Evolutionary conservation across 2,113 vertebrate species (phyloP).

Genomic region (Pelecanus crispus): DNA sequence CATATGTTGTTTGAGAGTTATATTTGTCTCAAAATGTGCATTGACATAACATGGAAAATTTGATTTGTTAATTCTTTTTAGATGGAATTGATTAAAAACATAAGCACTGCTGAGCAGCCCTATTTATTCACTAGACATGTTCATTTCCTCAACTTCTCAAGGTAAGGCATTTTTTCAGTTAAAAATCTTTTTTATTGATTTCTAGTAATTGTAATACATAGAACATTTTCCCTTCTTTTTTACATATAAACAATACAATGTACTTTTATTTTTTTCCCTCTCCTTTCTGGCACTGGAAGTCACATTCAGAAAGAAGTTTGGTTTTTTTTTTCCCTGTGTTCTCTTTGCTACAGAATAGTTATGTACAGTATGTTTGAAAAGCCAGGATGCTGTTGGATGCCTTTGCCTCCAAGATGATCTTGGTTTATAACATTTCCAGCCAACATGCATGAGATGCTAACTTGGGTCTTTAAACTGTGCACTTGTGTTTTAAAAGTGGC

Average conservation of each 20-base stretch:
- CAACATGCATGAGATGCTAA: background rate
- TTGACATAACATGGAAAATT: background rate
- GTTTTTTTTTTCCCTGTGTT: fast-evolving
- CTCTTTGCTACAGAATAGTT: background rate
- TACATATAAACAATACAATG: background rate
- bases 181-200: background rate
- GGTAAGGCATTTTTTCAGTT: conserved; percentile 74
- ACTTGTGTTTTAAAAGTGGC: background rate
- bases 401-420: background rate
- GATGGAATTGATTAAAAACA: conserved; percentile 97
- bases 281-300: background rate
- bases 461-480: background rate
- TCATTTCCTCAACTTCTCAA: conserved; percentile 98
- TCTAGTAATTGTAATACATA: background rate
- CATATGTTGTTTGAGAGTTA: background rate
- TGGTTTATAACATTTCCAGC: background rate
- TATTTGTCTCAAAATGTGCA: background rate
- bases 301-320: background rate
- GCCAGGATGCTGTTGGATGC: background rate
- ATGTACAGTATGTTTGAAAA: background rate
- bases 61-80: conserved; percentile 72
- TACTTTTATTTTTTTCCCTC: too few relatives aligned
- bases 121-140: conserved; percentile 98
- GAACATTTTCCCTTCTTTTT: background rate
- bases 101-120: conserved; percentile 92